Evolutionary conservation across 2,888 invertebrate species (phyloP).

Genomic region (Drepanosiphum platanoidis): DNA sequence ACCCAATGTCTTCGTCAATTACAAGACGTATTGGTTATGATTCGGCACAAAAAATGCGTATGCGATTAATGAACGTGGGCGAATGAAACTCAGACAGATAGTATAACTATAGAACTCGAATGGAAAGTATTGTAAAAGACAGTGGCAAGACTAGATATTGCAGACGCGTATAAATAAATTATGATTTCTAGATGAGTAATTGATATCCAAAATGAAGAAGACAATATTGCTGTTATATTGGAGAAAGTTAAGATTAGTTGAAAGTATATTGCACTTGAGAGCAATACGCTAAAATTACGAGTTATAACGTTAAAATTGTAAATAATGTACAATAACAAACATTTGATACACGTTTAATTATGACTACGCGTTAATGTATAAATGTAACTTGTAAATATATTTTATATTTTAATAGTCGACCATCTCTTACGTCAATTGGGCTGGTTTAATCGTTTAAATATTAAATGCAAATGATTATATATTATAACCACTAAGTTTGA

Average conservation of each 20-base stretch:
- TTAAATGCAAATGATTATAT: no score
- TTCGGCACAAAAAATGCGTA: background rate
- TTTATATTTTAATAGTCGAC: no score
- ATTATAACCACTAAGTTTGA: no score
- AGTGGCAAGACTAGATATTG: background rate
- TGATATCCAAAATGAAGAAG: conserved; percentile 10
- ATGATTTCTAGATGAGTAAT: conserved; percentile 33
- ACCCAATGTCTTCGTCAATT: background rate
- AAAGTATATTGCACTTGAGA: no score
- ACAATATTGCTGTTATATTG: background rate
- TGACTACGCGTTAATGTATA: no score
- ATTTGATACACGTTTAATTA: no score
- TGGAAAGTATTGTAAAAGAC: conserved; percentile 32
- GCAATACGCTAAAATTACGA: no score
- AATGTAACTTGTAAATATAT: no score
- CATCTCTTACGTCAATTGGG: no score
- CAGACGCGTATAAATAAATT: conserved; percentile 1
- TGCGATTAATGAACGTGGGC: background rate
- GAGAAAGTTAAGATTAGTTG: background rate
- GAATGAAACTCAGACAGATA: background rate
- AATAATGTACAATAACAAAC: background rate
- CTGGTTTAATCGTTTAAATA: no score
- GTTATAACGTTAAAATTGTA: background rate
- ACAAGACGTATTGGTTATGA: background rate
- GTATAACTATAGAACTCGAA: conserved; percentile 13